phyloP scores from a whole-genome alignment of 1,140 invertebrate species.

The Pissodes strobi region DNA sequence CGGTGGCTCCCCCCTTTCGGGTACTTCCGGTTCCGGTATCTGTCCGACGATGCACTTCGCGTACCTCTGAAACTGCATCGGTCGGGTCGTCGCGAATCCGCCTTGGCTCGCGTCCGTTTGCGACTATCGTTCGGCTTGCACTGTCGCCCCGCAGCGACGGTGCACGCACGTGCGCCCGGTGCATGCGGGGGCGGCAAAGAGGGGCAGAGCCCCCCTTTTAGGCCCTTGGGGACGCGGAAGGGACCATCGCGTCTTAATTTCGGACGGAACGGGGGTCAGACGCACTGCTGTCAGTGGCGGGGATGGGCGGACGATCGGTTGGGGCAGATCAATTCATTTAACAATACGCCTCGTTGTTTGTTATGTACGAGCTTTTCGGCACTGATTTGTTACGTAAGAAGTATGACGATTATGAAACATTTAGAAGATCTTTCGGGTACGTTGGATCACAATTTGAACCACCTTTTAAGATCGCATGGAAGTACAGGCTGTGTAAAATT shows the following conservation, averaged over 20 bases:
- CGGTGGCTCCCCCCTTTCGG: too few relatives aligned
- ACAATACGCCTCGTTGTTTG: slow-evolving; percentile 3
- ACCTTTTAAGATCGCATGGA: too few relatives aligned
- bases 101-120: slow-evolving; percentile 15
- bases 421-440: too few relatives aligned
- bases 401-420: too few relatives aligned
- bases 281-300: slow-evolving; percentile 5
- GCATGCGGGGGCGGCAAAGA: slow-evolving; percentile 18
- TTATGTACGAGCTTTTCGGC: background rate
- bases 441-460: too few relatives aligned
- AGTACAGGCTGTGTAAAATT: too few relatives aligned
- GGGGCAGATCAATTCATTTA: background rate
- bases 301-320: background rate
- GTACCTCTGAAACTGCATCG: slow-evolving; percentile 31
- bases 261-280: slow-evolving; percentile 18
- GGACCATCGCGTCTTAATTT: slow-evolving; percentile 36
- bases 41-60: slow-evolving; percentile 5
- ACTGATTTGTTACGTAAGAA: background rate
- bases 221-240: slow-evolving; percentile 18
- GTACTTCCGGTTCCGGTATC: slow-evolving; percentile 7
- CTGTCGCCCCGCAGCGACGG: slow-evolving; percentile 19
- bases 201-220: slow-evolving; percentile 1
- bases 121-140: slow-evolving; percentile 27
- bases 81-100: background rate
- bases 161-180: slow-evolving; percentile 30